Evolutionary conservation across 2,888 invertebrate genomes (phyloP), one percentile per base, ranked within the genome.

Genomic region (Phoronis australis): DNA sequence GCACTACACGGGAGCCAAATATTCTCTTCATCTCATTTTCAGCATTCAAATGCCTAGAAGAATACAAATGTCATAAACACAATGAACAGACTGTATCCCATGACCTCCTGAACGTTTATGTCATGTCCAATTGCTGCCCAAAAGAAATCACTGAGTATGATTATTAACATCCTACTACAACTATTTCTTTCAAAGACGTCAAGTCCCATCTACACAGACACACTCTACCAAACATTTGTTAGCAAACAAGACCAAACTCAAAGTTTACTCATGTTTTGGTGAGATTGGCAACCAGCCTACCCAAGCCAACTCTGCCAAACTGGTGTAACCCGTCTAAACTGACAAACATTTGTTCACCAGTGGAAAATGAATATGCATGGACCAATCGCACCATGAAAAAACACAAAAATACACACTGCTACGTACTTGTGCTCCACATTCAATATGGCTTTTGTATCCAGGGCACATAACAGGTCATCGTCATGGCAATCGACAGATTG

Each of bases 21-120:
- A 88, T 87, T 66, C 84, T 82, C 54, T 86, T 85, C 70, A 90
- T 80, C 78, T 90, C 90, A 78, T 87, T 87, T 57, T 86, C 86
- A 12, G 87, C 84, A 79, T 88, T 88, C 22, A 90, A 78, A 73
- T 87, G 82, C 67, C 86, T 86, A 59, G 3, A 56, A 51, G 39
- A 40, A 9, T 25, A 44, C 4, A 31, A 31, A 31, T 31, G 15
- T 12, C 15, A 12, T 31, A 12, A 15, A 31, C 9, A 31, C 31
- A 39, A 42, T 25, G 24, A 31, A 37, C 4, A 44, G 5, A 44
- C 18, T 12, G 9, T 9, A 15, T 40, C n/a, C n/a, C 9, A 18
- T 18, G n/a, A 18, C 18, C 18, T 40, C 12, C n/a, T 15, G 18
- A 40, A 15, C 15, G 18, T 6, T 18, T 18, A 40, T 40, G 9